Conservation (phyloP, 2,888 invertebrate genomes). For the Trachelus iudaicus region DNA sequence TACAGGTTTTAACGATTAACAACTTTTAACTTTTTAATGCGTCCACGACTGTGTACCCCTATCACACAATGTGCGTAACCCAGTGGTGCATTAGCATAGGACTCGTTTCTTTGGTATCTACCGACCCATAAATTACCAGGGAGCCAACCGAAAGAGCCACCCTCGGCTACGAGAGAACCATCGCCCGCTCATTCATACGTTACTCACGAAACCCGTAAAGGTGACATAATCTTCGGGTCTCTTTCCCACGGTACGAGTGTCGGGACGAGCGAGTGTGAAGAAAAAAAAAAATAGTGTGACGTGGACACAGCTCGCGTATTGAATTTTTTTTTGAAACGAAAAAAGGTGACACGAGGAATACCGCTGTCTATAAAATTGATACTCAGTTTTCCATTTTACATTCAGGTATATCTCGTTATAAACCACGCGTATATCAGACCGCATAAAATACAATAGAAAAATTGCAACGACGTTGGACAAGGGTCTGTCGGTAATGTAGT, state of each 20-base stretch:
- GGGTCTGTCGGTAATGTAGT: not conserved
- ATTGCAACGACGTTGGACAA: not conserved
- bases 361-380: not conserved
- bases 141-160: slow-evolving; percentile 1
- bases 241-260: slow-evolving; percentile 30
- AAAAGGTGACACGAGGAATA: not conserved
- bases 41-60: not conserved
- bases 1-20: not conserved
- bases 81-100: slow-evolving; percentile 10
- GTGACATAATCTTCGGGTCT: slow-evolving; percentile 39
- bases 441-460: not conserved
- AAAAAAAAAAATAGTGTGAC: not conserved
- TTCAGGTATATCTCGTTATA: not conserved
- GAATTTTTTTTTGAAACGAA: not conserved
- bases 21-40: not conserved
- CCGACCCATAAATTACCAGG: slow-evolving; percentile 41
- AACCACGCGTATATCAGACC: not conserved
- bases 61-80: not conserved
- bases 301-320: not conserved
- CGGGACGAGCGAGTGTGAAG: not conserved
- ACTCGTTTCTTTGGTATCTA: slow-evolving; percentile 41
- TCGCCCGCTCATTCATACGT: slow-evolving; percentile 35
- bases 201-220: slow-evolving; percentile 23
- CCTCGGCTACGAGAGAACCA: not conserved
- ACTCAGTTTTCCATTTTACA: not conserved